Base-by-base conservation (phyloP, 2,888 invertebrate genomes). In the Amblyteles armatorius region DNA sequence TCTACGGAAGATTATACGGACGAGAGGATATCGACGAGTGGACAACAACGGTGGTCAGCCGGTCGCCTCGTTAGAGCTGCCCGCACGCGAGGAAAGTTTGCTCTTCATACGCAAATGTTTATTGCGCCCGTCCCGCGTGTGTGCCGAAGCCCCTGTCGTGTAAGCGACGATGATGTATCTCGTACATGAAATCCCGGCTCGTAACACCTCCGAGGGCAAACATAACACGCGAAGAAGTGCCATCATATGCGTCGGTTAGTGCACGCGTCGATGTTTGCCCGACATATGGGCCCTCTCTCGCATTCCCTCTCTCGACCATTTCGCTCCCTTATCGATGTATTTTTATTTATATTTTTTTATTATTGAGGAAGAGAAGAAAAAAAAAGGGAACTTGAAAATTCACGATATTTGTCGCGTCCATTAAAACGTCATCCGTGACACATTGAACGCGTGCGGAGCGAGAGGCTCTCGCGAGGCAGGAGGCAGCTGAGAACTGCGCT, bases 181-280 rank as follows among this genome's bases (percentile, higher is more conserved):
- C 55, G 63, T 55, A 44, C 68, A 67, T 60, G 68, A 76, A 82
- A 82, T 82, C 50, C 48, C 81, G 6, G 50, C 52, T 82, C 69
- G 60, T 29, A 26, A 79, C 68, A 73, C 72, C 65, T 77, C 79
- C 76, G 76, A 84, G 71, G 72, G 85, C 71, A 83, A 85, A 71
- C 74, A 79, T 67, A 16, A 63, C 60, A 78, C 57, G 67, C 40
- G 71, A 85, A 85, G 79, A 85, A 84, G 76, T 79, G 72, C 29
- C 72, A 77, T 77, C 72, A 50, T 68, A 44, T 48, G 73, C 77
- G 72, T 73, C n/a, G 67, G 65, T 65, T 55, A 79, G 79, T 78
- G 79, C 85, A 86, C 85, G 86, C 86, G 84, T 74, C 86, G 79
- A 65, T 85, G 86, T 86, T 86, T 86, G 82, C 86, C 79, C 73